These are phyloP conservation scores for Poecile montanus DNA, from an alignment of 2,797 vertebrate genomes.

Conservation along the genomic window DNA sequence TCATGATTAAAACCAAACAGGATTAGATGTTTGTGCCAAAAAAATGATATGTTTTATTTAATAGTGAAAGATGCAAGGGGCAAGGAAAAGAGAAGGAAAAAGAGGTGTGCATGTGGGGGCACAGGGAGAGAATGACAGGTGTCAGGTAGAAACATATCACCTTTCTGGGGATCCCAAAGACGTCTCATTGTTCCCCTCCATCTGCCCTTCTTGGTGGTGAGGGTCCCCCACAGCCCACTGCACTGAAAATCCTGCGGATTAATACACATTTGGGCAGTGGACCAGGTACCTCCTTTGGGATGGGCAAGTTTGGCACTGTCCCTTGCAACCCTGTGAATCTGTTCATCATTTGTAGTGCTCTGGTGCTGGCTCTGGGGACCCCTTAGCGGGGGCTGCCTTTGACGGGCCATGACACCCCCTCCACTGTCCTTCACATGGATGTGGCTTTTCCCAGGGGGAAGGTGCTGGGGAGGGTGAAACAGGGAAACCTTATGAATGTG, in stretches of 20 bases:
- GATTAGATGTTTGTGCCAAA: neutral
- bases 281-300: no score
- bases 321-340: neutral
- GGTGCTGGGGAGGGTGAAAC: no score
- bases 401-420: neutral
- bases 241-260: neutral
- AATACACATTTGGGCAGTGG: no score
- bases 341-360: neutral
- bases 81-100: neutral
- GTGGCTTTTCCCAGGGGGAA: neutral
- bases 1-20: neutral
- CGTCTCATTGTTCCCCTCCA: accelerated
- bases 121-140: neutral
- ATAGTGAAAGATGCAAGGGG: neutral
- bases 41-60: neutral
- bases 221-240: accelerated
- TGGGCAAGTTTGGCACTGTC: neutral
- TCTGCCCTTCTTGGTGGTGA: neutral
- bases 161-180: accelerated
- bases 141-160: neutral
- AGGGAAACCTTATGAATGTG: no score
- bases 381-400: neutral
- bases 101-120: neutral
- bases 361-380: neutral
- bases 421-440: neutral